Evolutionary conservation across 2,797 vertebrate genomes (phyloP).

Genomic region (Enteromius viviparus): DNA sequence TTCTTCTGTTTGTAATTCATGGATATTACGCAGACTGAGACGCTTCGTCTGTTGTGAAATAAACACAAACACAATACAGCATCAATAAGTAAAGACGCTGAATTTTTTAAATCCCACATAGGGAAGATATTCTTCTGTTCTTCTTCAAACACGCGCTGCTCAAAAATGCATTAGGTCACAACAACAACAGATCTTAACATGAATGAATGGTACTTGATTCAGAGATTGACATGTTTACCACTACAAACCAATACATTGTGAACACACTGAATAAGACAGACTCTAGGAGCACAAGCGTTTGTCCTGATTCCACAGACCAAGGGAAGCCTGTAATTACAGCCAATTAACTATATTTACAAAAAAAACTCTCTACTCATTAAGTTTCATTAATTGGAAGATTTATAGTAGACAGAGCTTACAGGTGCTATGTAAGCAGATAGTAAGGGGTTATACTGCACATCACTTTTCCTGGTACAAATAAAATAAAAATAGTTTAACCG

Average conservation of each 20-base stretch:
- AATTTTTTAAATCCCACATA: conserved; percentile 16
- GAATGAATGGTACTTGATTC: conserved; percentile 8
- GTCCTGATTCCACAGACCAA: conserved; percentile 14
- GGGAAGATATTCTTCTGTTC: conserved; percentile 2
- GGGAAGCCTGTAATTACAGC: conserved; percentile 39
- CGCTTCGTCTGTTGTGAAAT: neutral
- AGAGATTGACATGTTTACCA: conserved; percentile 4
- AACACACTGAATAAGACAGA: neutral
- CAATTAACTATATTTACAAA: conserved; percentile 22
- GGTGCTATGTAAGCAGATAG: conserved; percentile 38
- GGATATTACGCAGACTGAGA: neutral
- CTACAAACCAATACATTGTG: neutral
- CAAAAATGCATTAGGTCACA: conserved; percentile 22
- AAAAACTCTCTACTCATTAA: conserved; percentile 29
- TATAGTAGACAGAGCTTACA: conserved; percentile 31
- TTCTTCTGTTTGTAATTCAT: neutral
- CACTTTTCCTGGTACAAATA: neutral
- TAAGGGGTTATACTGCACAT: conserved; percentile 2
- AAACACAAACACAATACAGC: conserved; percentile 27
- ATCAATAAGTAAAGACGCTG: conserved; percentile 38
- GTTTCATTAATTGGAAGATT: conserved; percentile 38
- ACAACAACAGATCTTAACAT: conserved; percentile 7
- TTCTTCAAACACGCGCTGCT: neutral
- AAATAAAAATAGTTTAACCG: neutral
- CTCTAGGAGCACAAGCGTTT: neutral